Percentiles rank a stretch among this genome's conserved stretches.
phyloP scores from a whole-genome alignment of 2,888 invertebrate species.

The Drosophila colorata region DNA sequence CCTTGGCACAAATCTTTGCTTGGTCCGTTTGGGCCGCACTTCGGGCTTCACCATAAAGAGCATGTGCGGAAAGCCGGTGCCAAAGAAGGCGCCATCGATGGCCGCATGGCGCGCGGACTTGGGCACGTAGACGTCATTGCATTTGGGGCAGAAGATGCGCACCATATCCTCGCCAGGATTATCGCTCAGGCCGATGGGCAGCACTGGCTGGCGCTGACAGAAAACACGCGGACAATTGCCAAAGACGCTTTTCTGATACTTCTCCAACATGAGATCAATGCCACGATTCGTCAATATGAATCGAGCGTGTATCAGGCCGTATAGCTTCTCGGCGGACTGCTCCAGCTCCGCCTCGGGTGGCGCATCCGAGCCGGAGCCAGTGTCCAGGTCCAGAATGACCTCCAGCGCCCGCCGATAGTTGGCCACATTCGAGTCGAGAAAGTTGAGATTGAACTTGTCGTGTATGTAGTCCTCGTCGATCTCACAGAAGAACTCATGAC shows the following conservation, averaged over 20 bases:
- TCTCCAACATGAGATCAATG: conserved; percentile 99
- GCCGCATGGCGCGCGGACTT: conserved; percentile 98
- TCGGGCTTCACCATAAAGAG: conserved; percentile 99
- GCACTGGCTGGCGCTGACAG: conserved; percentile 98
- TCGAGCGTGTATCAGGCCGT: conserved; percentile 99
- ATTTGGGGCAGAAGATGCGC: conserved; percentile 99
- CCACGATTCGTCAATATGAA: conserved; percentile 99
- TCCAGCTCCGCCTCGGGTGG: conserved; percentile 99
- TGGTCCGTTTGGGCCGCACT: conserved; percentile 97
- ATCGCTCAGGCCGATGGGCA: conserved; percentile 98
- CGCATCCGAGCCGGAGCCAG: conserved; percentile 88
- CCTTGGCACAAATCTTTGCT: conserved; percentile 99
- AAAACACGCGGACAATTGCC: conserved; percentile 99
- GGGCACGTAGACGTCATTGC: conserved; percentile 99
- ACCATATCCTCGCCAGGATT: conserved; percentile 99
- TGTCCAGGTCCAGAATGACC: conserved; percentile 98
- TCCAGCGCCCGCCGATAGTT: conserved; percentile 99
- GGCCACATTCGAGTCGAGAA: conserved; percentile 99
- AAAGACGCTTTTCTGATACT: conserved; percentile 99
- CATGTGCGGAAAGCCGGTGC: conserved; percentile 99
- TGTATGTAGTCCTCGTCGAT: conserved; percentile 99
- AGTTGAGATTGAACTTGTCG: conserved; percentile 99
- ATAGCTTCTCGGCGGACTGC: conserved; percentile 99
- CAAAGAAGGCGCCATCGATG: conserved; percentile 99
- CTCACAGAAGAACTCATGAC: conserved; percentile 99